A percentile compares a stretch with the other conserved stretches of the same genome.
phyloP scores from a whole-genome alignment of 2,797 vertebrate species.

The Bradypus variegatus region DNA sequence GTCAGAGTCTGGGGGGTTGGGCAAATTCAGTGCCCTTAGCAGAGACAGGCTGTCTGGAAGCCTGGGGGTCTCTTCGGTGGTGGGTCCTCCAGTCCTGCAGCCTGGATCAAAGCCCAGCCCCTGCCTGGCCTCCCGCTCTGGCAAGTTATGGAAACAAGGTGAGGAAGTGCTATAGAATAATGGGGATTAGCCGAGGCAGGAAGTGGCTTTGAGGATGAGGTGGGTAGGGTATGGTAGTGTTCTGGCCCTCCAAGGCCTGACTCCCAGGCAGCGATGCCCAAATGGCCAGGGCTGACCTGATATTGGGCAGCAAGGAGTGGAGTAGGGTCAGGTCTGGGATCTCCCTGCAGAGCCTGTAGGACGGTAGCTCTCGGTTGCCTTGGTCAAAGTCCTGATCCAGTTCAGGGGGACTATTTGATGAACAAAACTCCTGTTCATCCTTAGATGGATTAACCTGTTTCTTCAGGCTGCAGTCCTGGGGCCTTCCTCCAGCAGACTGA shows the following conservation, averaged over 20 bases:
- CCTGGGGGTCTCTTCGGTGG: not conserved
- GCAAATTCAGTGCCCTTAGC: not conserved
- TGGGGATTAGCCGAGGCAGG: not conserved
- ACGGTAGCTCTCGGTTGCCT: not conserved
- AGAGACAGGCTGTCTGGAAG: not conserved
- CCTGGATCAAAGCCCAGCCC: not conserved
- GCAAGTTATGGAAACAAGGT: not conserved
- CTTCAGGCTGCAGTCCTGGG: no score
- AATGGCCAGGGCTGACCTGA: not conserved
- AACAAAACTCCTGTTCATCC: no score
- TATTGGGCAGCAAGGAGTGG: not conserved
- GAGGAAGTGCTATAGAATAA: no score
- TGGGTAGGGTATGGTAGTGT: fast-evolving
- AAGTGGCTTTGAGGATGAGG: not conserved
- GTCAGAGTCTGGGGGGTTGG: not conserved
- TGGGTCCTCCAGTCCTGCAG: not conserved
- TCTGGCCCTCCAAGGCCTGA: not conserved
- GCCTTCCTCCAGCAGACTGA: not conserved
- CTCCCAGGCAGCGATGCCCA: not conserved
- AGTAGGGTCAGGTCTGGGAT: not conserved
- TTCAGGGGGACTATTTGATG: not conserved
- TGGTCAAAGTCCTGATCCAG: not conserved
- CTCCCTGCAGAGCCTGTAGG: not conserved
- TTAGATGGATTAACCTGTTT: not conserved
- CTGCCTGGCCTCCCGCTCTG: not conserved